Evolutionary conservation across 1,140 invertebrate species (phyloP).

Genomic region (Sipha flava): DNA sequence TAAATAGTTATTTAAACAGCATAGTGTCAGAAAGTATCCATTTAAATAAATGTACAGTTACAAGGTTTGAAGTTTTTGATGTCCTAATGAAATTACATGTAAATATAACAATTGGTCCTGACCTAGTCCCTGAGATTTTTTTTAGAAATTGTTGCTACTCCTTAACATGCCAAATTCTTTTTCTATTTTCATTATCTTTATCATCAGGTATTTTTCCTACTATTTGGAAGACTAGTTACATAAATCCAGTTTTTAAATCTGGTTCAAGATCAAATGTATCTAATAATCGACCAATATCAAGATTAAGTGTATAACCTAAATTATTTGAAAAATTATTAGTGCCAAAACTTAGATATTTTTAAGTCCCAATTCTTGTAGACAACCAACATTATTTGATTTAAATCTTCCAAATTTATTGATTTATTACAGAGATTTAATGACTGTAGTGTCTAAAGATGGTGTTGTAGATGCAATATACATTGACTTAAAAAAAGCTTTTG

Average conservation of each 20-base stretch:
- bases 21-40: neutral
- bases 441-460: neutral
- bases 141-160: neutral
- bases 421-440: neutral
- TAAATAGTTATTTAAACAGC: neutral
- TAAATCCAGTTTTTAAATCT: conserved; percentile 18
- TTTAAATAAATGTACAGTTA: neutral
- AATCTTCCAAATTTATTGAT: neutral
- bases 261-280: neutral
- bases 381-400: neutral
- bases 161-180: neutral
- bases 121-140: neutral
- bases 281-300: neutral
- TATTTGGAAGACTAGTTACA: conserved; percentile 6
- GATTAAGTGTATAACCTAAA: neutral
- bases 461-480: neutral
- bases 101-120: neutral
- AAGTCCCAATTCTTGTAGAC: neutral
- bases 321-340: conserved; percentile 3
- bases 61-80: neutral
- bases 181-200: conserved; percentile 14
- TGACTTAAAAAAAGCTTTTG: neutral
- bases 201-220: conserved; percentile 22
- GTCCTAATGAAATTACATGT: neutral
- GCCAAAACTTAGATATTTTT: neutral